Conservation (phyloP, 2,888 invertebrate species). For the Maniola hyperantus region DNA sequence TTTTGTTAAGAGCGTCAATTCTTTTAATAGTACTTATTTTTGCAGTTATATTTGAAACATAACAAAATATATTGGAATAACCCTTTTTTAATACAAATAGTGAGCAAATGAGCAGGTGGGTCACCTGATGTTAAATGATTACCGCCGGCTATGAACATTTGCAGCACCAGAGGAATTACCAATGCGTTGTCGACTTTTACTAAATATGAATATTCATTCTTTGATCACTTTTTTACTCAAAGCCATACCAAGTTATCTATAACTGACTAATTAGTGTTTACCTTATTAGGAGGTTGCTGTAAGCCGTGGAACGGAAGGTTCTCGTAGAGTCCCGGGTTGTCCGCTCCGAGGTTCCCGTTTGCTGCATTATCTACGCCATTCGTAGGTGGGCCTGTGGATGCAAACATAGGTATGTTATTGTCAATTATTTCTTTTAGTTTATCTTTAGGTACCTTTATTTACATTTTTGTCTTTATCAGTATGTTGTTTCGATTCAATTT, state of each 20-base stretch:
- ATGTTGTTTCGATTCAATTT: too few species aligned
- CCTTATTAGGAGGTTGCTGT: conserved; percentile 97
- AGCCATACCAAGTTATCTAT: background rate
- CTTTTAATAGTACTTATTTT: too few species aligned
- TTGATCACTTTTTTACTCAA: background rate
- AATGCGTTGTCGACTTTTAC: too few species aligned
- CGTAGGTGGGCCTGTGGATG: conserved; percentile 73
- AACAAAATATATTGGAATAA: too few species aligned
- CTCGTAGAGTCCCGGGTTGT: conserved; percentile 95
- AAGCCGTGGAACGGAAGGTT: conserved; percentile 97
- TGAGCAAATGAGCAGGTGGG: too few species aligned
- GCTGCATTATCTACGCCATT: conserved; percentile 81
- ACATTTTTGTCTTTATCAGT: too few species aligned
- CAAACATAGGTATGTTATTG: background rate
- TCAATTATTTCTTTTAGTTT: background rate
- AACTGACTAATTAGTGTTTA: conserved; percentile 61
- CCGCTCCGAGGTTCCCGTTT: conserved; percentile 86
- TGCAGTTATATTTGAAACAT: too few species aligned
- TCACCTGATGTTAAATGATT: too few species aligned
- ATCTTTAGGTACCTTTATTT: background rate
- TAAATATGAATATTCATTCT: background rate
- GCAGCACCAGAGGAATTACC: too few species aligned
- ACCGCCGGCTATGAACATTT: too few species aligned
- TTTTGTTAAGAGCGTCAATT: too few species aligned
- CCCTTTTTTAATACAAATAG: too few species aligned